A percentile compares a stretch with the other conserved stretches of the same genome.
Evolutionary conservation across 1,140 invertebrate genomes (phyloP).

Genomic region (Chironomus striatipennis): DNA sequence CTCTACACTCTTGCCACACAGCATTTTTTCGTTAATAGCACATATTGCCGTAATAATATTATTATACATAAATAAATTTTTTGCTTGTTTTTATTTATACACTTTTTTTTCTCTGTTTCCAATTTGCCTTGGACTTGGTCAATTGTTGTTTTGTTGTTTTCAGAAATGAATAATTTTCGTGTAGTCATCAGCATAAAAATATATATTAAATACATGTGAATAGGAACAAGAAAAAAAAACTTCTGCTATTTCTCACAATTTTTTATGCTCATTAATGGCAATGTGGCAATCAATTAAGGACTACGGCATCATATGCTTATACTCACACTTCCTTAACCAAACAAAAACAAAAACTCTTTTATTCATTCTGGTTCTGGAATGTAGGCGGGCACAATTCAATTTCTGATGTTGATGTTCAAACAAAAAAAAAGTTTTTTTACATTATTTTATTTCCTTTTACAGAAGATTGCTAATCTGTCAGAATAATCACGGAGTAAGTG

Average conservation of each 20-base stretch:
- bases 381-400: background rate
- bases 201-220: background rate
- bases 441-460: background rate
- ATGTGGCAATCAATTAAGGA: conserved; percentile 7
- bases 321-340: too few species aligned
- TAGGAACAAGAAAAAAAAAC: too few species aligned
- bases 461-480: conserved; percentile 12
- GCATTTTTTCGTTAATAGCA: conserved; percentile 16
- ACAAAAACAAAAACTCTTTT: too few species aligned
- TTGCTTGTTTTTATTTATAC: background rate
- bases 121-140: background rate
- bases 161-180: background rate
- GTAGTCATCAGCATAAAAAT: background rate
- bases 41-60: conserved; percentile 21
- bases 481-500: background rate
- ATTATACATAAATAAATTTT: background rate
- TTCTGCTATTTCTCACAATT: too few species aligned
- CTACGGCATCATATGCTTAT: background rate
- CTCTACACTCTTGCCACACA: background rate
- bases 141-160: background rate
- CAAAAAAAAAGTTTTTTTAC: background rate
- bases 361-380: background rate
- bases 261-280: background rate
- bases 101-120: background rate
- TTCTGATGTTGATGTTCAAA: too few species aligned